A percentile compares a stretch with the other conserved stretches of the same genome.
These are phyloP conservation scores for Homarus americanus DNA, from an alignment of 1,140 invertebrate genomes.

Conservation along the genomic window DNA sequence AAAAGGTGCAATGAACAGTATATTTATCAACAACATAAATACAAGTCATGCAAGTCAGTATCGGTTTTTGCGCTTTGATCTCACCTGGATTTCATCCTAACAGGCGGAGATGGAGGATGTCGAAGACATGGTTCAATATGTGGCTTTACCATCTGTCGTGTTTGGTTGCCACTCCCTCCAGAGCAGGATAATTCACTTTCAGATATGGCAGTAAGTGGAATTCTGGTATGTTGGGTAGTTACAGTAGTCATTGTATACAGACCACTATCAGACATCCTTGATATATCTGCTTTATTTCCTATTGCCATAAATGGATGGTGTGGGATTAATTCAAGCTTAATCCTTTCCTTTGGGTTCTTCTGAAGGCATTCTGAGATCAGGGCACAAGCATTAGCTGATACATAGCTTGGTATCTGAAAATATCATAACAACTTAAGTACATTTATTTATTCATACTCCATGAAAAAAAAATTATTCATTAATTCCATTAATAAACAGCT, in stretches of 20 bases:
- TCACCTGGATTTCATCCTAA: conserved; percentile 61
- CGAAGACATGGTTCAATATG: conserved; percentile 21
- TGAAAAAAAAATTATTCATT: no score
- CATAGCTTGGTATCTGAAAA: conserved; percentile 84
- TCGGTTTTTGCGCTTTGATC: not conserved
- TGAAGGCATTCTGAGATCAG: conserved; percentile 90
- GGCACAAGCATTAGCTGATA: conserved; percentile 91
- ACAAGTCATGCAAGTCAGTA: not conserved
- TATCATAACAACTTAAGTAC: not conserved
- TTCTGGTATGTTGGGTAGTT: conserved; percentile 34
- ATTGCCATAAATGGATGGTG: conserved; percentile 87
- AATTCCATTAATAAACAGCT: no score
- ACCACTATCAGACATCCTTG: conserved; percentile 64
- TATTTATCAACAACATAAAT: not conserved
- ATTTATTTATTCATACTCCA: not conserved
- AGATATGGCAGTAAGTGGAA: conserved; percentile 42
- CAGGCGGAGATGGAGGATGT: conserved; percentile 52
- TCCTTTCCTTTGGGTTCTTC: conserved; percentile 92
- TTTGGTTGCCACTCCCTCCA: conserved; percentile 11
- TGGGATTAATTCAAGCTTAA: conserved; percentile 86
- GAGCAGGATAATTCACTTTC: conserved; percentile 30
- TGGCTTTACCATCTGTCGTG: not conserved
- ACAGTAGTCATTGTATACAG: conserved; percentile 67
- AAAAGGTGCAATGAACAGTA: not conserved
- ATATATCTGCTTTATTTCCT: conserved; percentile 32